Evolutionary conservation across 2,113 vertebrate species (phyloP).

Genomic region (Ginglymostoma cirratum): DNA sequence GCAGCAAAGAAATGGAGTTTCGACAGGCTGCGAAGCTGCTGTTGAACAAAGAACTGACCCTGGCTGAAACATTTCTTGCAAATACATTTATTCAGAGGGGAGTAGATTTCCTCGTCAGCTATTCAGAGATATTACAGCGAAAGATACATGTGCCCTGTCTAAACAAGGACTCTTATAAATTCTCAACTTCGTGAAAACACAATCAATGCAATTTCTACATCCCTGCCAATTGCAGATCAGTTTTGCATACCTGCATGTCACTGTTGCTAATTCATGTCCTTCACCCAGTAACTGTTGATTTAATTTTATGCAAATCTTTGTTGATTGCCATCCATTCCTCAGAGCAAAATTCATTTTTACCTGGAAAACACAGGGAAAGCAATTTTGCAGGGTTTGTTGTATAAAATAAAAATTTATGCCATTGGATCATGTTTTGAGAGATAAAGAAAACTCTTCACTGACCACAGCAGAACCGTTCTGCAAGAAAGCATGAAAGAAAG

Average conservation of each 20-base stretch:
- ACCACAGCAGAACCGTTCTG: background rate
- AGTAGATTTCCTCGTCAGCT: background rate
- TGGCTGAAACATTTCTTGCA: background rate
- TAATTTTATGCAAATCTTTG: background rate
- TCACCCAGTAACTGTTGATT: background rate
- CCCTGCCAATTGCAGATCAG: background rate
- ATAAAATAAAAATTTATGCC: background rate
- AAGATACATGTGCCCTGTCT: background rate
- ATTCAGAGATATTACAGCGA: background rate
- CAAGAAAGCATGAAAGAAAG: background rate
- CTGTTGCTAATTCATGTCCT: background rate
- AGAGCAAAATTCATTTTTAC: background rate
- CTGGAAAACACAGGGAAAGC: background rate
- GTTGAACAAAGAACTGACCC: background rate
- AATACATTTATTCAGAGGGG: background rate
- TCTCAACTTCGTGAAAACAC: background rate
- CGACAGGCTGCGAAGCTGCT: background rate
- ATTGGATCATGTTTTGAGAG: background rate
- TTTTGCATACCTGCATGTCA: background rate
- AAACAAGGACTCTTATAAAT: background rate
- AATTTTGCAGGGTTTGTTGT: background rate
- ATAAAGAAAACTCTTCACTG: background rate
- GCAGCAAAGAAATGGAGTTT: background rate
- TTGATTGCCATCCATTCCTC: background rate
- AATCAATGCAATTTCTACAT: background rate